phyloP scores from a whole-genome alignment of 1,140 invertebrate genomes.

The Drosophila persimilis region DNA sequence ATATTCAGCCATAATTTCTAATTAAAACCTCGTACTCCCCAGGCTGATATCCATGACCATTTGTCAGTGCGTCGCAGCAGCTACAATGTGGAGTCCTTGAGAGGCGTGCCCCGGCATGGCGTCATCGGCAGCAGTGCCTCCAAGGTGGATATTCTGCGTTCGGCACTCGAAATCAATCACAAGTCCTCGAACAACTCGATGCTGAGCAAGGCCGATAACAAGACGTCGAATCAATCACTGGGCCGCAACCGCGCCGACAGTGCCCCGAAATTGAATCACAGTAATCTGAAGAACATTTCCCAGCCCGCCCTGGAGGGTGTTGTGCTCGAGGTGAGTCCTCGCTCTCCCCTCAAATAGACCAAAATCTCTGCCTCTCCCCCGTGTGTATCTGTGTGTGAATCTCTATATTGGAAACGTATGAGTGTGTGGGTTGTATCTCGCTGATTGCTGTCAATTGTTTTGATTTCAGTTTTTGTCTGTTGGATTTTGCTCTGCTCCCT shows the following conservation, averaged over 20 bases:
- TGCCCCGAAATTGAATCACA: conserved; percentile 85
- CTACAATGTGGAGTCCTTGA: conserved; percentile 80
- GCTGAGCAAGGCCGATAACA: conserved; percentile 82
- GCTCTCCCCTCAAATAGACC: neutral
- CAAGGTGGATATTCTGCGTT: conserved; percentile 87
- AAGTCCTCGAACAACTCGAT: conserved; percentile 83
- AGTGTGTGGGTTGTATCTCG: conserved; percentile 23
- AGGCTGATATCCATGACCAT: conserved; percentile 83
- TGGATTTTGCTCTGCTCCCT: conserved; percentile 5
- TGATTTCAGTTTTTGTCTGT: conserved; percentile 52
- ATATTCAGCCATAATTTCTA: conserved; percentile 1
- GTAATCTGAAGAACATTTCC: conserved; percentile 85
- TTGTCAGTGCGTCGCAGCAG: conserved; percentile 82
- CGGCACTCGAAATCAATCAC: conserved; percentile 87
- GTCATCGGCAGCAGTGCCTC: conserved; percentile 85
- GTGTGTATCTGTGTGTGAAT: conserved; percentile 7
- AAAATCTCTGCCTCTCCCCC: neutral
- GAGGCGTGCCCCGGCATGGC: conserved; percentile 67
- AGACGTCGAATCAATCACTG: conserved; percentile 84
- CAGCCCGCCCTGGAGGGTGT: conserved; percentile 84
- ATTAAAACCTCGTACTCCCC: conserved; percentile 21
- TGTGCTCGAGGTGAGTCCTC: conserved; percentile 82
- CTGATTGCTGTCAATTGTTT: conserved; percentile 82
- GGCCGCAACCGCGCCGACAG: conserved; percentile 85
- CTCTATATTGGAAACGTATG: too few species aligned